Conservation (phyloP, 37 sponge, comb jelly and placozoan species). For the Petrosia ficiformis region DNA sequence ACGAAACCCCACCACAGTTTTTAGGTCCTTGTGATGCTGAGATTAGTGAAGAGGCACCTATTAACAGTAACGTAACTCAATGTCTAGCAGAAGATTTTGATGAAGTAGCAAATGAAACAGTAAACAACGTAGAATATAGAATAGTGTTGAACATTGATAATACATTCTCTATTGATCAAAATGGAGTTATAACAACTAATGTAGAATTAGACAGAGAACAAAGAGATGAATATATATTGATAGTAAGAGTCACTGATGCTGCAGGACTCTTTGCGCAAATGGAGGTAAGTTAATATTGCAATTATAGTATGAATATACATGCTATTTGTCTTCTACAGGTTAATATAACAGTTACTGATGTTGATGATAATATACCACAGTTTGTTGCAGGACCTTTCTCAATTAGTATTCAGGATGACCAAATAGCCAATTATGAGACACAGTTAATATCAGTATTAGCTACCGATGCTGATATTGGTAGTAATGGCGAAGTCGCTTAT, state of each 20-base stretch:
- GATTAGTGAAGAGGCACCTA: conserved; percentile 3
- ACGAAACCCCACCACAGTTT: conserved; percentile 55
- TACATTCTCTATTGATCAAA: conserved; percentile 29
- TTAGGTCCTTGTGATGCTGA: conserved; percentile 2
- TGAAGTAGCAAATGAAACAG: conserved; percentile 1
- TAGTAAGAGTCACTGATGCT: conserved; percentile 42
- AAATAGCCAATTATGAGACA: neutral
- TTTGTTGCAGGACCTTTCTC: neutral
- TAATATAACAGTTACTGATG: conserved; percentile 47
- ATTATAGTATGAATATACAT: neutral
- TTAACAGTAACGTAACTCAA: neutral
- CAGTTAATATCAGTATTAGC: conserved; percentile 29
- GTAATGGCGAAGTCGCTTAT: conserved; percentile 41
- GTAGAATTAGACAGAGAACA: conserved; percentile 38
- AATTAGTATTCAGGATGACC: neutral
- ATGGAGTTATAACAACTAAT: conserved; percentile 22
- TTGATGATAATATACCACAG: conserved; percentile 65
- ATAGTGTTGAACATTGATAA: conserved; percentile 39
- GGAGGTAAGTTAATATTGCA: neutral
- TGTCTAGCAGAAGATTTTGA: conserved; percentile 41
- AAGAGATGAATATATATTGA: conserved; percentile 24
- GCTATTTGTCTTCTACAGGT: neutral
- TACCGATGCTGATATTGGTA: conserved; percentile 57
- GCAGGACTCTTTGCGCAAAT: conserved; percentile 14
- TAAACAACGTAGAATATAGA: conserved; percentile 23